Evolutionary conservation across 1,140 invertebrate species (phyloP), one percentile per base, ranked within the genome.

Genomic region (Copidosoma floridanum): DNA sequence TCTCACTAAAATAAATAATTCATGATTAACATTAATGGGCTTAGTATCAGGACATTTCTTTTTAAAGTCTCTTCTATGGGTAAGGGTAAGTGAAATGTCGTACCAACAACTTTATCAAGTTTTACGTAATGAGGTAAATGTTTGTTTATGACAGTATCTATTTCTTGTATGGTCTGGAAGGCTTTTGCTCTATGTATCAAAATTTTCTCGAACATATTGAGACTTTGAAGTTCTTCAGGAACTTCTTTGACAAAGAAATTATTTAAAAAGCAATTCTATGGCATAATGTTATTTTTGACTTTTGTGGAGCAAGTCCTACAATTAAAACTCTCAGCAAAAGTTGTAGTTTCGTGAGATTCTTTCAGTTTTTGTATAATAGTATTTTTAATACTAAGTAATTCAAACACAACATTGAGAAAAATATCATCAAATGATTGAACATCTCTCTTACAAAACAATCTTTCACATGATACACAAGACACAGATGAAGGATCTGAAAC

Each of bases 171-270:
- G 14, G 57, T 52, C 69, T 73, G 69, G 58, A 73, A 73, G 18
- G 71, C 71, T 65, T 76, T 74, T 11, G 68, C 72, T 67, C 71
- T 50, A 57, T 76, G 68, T 44, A 73, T 73, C 12, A 71, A 56
- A 7, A 68, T 62, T 59, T 66, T 68, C 57, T 71, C 68, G n/a
- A 52, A 61, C 65, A 38, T 65, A 54, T 57, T 71, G 72, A 35
- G 71, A 35, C 11, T 26, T 26, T 35, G 2, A 29, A 71, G 40
- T 50, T 48, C 60, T 21, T 61, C 8, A 41, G 64, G 62, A 23
- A 47, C 35, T 12, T 56, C n/a, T 29, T 12, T 12, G 37, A 51
- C 38, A 32, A 52, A 14, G 2, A 70, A 44, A 41, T 64, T 55
- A 40, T 68, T 65, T 20, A 32, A 12, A 32, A 32, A 6, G 12